Conservation (phyloP, 2,797 vertebrate species). For the Chaunax sp. region DNA sequence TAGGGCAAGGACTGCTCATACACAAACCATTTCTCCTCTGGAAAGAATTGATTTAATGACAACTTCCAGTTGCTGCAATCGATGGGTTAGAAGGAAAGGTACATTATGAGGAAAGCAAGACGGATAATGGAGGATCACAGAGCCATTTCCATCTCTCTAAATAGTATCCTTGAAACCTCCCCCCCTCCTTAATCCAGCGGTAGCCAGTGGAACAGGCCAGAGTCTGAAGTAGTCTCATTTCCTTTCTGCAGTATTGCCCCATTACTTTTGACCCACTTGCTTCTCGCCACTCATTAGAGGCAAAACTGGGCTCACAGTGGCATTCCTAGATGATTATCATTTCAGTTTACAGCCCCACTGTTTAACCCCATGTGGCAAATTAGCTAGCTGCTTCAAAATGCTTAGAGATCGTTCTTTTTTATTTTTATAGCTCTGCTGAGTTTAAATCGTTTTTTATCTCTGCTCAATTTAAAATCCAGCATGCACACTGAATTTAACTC, state of each 20-base stretch:
- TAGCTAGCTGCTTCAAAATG: too few relatives aligned
- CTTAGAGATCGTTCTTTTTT: too few relatives aligned
- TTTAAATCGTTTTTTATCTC: too few relatives aligned
- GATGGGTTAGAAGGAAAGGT: slow-evolving; percentile 78
- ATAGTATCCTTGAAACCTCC: slow-evolving; percentile 74
- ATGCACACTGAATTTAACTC: background rate
- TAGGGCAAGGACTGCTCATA: slow-evolving; percentile 76
- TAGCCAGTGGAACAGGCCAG: slow-evolving; percentile 17
- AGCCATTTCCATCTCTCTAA: slow-evolving; percentile 80
- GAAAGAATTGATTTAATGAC: slow-evolving; percentile 86
- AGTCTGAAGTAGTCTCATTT: slow-evolving; percentile 20
- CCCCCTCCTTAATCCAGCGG: slow-evolving; percentile 38
- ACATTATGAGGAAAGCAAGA: slow-evolving; percentile 82
- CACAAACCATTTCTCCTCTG: slow-evolving; percentile 84
- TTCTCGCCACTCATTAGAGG: slow-evolving; percentile 5
- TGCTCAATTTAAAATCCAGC: background rate
- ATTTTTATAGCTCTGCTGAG: too few relatives aligned
- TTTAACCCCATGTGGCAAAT: too few relatives aligned
- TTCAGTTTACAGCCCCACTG: too few relatives aligned
- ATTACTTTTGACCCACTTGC: slow-evolving; percentile 35
- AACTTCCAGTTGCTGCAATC: slow-evolving; percentile 81
- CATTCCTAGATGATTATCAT: background rate
- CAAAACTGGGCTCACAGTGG: slow-evolving; percentile 42
- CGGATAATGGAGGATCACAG: slow-evolving; percentile 83
- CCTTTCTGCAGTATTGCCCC: background rate